Conservation (phyloP, 2,113 vertebrate genomes). For the Lucifuga dentata region DNA sequence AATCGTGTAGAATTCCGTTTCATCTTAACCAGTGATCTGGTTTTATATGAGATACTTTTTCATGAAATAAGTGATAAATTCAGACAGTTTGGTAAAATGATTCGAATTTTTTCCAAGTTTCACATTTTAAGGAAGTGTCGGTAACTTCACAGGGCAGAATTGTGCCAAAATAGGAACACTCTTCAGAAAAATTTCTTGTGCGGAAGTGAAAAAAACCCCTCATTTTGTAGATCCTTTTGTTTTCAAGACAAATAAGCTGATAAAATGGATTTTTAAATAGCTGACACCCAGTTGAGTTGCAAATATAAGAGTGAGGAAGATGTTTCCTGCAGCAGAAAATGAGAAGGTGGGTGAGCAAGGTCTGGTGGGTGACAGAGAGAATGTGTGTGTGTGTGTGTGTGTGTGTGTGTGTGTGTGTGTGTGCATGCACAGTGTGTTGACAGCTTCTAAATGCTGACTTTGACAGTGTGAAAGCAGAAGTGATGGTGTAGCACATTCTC, state of each 20-base stretch:
- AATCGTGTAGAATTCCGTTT: background rate
- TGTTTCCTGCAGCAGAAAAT: background rate
- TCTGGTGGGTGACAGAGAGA: conserved; percentile 23
- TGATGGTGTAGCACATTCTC: conserved; percentile 76
- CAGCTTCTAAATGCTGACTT: conserved; percentile 71
- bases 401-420: conserved; percentile 7
- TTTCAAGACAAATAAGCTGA: no score
- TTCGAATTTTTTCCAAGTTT: background rate
- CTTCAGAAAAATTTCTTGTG: background rate
- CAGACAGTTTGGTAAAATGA: background rate
- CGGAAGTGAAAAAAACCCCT: no score
- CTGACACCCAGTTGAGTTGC: no score
- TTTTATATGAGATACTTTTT: background rate
- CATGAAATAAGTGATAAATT: background rate
- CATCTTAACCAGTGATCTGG: background rate
- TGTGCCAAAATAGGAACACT: background rate
- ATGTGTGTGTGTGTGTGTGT: background rate
- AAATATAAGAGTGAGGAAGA: background rate
- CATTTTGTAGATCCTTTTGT: no score
- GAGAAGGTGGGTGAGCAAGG: conserved; percentile 13
- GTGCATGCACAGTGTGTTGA: conserved; percentile 29
- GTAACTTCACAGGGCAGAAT: background rate
- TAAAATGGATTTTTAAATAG: no score
- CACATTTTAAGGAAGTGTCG: background rate
- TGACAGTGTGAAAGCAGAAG: conserved; percentile 58